Percentiles rank a stretch among this genome's conserved stretches.
These are phyloP conservation scores for Sarcophaga carnaria DNA, from an alignment of 2,888 invertebrate genomes.

Conservation along the genomic window DNA sequence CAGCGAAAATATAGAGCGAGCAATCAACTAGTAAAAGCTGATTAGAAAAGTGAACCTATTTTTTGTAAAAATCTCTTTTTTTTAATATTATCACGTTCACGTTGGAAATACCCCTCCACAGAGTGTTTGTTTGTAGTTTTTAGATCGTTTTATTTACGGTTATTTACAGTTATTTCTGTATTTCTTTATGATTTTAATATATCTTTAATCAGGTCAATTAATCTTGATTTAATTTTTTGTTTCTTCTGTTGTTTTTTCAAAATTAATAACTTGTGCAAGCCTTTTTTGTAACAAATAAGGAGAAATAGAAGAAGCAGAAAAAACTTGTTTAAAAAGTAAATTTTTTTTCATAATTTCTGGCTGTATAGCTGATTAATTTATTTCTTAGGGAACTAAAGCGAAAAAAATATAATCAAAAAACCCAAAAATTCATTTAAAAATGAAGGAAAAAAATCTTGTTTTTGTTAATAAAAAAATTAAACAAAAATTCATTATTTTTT, in stretches of 20 bases:
- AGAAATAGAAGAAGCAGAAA: neutral
- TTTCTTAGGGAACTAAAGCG: conserved; percentile 39
- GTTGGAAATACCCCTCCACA: too few relatives aligned
- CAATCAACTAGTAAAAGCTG: too few relatives aligned
- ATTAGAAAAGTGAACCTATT: too few relatives aligned
- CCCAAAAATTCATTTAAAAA: conserved; percentile 47
- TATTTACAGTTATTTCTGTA: too few relatives aligned
- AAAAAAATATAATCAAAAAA: conserved; percentile 35
- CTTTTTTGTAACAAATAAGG: conserved; percentile 35
- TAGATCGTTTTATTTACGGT: too few relatives aligned
- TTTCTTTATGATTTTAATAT: neutral
- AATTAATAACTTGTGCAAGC: conserved; percentile 24
- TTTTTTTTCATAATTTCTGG: conserved; percentile 42
- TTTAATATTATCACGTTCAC: too few relatives aligned
- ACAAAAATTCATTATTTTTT: conserved; percentile 27
- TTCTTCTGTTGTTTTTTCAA: neutral
- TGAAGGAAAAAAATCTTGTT: conserved; percentile 43
- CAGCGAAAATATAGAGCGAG: too few relatives aligned
- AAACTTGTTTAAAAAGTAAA: conserved; percentile 50
- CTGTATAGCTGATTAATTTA: conserved; percentile 38
- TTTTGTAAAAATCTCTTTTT: too few relatives aligned
- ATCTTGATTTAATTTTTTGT: conserved; percentile 33
- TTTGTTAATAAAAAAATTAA: neutral
- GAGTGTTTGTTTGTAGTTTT: too few relatives aligned
- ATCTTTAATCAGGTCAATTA: conserved; percentile 28